These are phyloP conservation scores for Barnardius zonarius DNA, from an alignment of 2,113 vertebrate genomes.

Conservation along the genomic window DNA sequence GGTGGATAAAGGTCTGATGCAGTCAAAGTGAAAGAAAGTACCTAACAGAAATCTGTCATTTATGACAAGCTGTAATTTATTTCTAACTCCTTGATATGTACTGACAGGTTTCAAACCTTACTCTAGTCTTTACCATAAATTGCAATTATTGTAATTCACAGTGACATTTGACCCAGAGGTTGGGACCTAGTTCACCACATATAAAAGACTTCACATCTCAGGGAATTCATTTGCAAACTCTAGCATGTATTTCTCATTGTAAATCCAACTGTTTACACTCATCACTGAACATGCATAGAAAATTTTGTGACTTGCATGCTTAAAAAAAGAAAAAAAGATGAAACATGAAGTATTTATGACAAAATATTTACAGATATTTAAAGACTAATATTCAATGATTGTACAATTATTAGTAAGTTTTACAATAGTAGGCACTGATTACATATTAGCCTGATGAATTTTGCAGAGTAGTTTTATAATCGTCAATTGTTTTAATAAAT, in stretches of 20 bases:
- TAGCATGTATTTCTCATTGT: constrained; percentile 1
- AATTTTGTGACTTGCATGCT: constrained; percentile 8
- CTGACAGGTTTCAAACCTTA: constrained; percentile 80
- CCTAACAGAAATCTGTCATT: constrained; percentile 84
- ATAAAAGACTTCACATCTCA: constrained; percentile 48
- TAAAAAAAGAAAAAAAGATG: neutral
- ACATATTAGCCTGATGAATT: constrained; percentile 20
- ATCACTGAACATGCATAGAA: neutral
- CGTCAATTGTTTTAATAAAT: neutral
- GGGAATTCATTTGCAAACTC: constrained; percentile 32
- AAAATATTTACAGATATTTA: constrained; percentile 52
- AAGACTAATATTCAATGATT: neutral
- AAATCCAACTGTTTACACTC: constrained; percentile 36
- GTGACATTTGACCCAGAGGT: constrained; percentile 71
- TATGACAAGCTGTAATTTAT: constrained; percentile 89
- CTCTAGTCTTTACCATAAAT: constrained; percentile 78
- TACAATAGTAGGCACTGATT: neutral
- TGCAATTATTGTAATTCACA: constrained; percentile 82
- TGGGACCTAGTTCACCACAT: constrained; percentile 51
- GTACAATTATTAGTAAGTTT: neutral
- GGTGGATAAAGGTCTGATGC: constrained; percentile 78
- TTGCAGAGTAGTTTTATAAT: constrained; percentile 14
- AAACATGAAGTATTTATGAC: constrained; percentile 30
- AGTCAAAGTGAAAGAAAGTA: constrained; percentile 77
- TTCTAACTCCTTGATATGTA: constrained; percentile 75